Conservation (phyloP, 2,113 vertebrate genomes). For the Leucopsar rothschildi region DNA sequence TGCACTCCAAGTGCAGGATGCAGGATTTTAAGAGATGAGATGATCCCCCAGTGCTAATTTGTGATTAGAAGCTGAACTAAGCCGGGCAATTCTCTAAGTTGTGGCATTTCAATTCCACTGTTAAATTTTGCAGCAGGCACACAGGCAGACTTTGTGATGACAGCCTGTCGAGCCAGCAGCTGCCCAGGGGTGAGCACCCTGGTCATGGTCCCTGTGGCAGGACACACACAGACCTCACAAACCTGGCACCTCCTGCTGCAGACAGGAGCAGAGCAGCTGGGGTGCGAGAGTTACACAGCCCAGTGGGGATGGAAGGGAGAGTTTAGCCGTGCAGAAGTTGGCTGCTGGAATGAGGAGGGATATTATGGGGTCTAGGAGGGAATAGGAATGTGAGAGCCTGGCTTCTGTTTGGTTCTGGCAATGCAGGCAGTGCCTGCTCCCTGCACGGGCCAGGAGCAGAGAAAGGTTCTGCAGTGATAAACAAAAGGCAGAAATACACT, state of each 20-base stretch:
- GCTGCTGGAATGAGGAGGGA: background rate
- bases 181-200: slow-evolving; percentile 31
- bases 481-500: background rate
- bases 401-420: background rate
- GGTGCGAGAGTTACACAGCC: background rate
- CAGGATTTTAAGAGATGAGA: background rate
- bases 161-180: slow-evolving; percentile 49
- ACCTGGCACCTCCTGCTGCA: background rate
- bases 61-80: background rate
- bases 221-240: background rate
- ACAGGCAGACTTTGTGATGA: slow-evolving; percentile 40
- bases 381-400: background rate
- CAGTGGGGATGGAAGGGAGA: background rate
- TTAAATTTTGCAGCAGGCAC: background rate
- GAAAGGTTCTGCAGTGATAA: background rate
- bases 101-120: background rate
- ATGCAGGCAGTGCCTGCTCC: background rate
- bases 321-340: background rate
- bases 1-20: background rate
- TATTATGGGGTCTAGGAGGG: background rate
- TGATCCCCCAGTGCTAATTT: background rate
- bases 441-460: background rate
- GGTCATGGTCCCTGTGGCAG: background rate
- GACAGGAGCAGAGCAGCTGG: background rate
- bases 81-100: background rate